phyloP scores from a whole-genome alignment of 2,888 invertebrate genomes.

The Pseudolycoriella hygida region DNA sequence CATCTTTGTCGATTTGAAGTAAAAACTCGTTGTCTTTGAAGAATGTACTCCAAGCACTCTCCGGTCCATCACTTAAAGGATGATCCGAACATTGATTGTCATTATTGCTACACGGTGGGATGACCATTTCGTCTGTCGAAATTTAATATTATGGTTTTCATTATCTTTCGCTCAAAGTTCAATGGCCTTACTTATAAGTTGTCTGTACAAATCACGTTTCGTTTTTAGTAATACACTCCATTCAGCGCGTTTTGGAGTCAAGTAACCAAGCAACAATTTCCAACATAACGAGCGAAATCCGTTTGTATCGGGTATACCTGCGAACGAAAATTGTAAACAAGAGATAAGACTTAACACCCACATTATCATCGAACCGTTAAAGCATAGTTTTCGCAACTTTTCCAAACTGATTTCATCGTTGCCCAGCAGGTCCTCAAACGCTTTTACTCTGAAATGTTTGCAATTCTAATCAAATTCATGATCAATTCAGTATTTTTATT shows the following conservation, averaged over 20 bases:
- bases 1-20: conserved; percentile 95
- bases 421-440: conserved; percentile 55
- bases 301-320: conserved; percentile 78
- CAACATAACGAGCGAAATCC: conserved; percentile 71
- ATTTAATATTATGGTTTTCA: conserved; percentile 13
- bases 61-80: conserved; percentile 87
- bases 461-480: not conserved
- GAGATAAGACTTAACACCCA: not conserved
- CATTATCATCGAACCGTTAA: conserved; percentile 45
- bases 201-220: conserved; percentile 64
- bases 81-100: conserved; percentile 47
- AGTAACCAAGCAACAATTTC: conserved; percentile 74
- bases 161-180: not conserved
- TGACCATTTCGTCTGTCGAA: conserved; percentile 62
- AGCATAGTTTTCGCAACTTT: conserved; percentile 50
- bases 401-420: conserved; percentile 53
- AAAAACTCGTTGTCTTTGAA: conserved; percentile 97
- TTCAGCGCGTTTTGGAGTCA: conserved; percentile 47
- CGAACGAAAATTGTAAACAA: conserved; percentile 12
- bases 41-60: conserved; percentile 88
- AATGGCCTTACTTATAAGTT: conserved; percentile 48
- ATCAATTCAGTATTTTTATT: not conserved
- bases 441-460: conserved; percentile 61
- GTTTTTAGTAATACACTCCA: conserved; percentile 52
- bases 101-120: conserved; percentile 54